Evolutionary conservation across 2,888 invertebrate species (phyloP).

Genomic region (Tetragnatha montana): DNA sequence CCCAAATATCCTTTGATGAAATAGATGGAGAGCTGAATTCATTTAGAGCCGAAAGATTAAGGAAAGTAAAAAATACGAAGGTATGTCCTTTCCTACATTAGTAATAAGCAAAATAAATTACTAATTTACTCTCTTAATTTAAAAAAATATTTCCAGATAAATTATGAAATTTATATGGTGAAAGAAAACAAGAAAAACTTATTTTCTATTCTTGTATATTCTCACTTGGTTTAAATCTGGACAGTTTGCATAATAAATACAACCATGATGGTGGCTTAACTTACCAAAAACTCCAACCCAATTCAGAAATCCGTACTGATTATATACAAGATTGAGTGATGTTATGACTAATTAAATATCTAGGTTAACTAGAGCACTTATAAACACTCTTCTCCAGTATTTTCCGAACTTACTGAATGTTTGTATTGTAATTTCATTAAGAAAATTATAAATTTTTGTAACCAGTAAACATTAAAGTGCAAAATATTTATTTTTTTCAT

Average conservation of each 20-base stretch:
- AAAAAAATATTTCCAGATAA: not conserved
- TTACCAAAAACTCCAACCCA: too few relatives aligned
- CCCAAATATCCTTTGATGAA: conserved; percentile 6
- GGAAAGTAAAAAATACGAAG: conserved; percentile 28
- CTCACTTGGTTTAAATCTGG: not conserved
- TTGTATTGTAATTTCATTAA: too few relatives aligned
- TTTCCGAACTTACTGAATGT: too few relatives aligned
- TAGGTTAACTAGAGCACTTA: too few relatives aligned
- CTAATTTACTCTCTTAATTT: not conserved
- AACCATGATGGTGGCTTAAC: too few relatives aligned
- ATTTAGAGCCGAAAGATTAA: conserved; percentile 8
- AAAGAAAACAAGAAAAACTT: not conserved
- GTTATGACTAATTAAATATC: too few relatives aligned
- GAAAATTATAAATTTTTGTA: too few relatives aligned
- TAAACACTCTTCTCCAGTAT: too few relatives aligned
- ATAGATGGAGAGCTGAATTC: not conserved
- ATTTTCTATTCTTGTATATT: not conserved
- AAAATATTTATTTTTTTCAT: too few relatives aligned
- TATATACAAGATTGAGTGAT: too few relatives aligned
- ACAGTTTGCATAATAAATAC: not conserved
- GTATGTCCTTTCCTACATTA: not conserved
- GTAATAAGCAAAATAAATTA: not conserved
- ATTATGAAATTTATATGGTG: not conserved
- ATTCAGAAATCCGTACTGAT: too few relatives aligned
- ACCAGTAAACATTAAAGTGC: too few relatives aligned